Evolutionary conservation across 2,888 invertebrate species (phyloP).

Genomic region (Caenorhabditis afra): DNA sequence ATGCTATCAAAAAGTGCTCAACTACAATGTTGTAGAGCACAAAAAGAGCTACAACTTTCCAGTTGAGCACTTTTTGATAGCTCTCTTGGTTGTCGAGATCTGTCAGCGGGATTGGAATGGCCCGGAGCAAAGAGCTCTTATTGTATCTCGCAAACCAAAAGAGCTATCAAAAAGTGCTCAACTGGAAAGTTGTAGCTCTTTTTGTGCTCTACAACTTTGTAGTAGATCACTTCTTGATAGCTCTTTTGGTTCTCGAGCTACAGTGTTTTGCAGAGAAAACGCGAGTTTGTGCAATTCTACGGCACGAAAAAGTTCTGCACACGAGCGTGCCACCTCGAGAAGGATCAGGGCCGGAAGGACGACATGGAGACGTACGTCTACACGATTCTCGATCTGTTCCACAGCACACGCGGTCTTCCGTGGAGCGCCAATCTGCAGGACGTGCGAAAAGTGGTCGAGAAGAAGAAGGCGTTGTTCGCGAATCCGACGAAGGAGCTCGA

Average conservation of each 20-base stretch:
- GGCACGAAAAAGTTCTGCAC: conserved; percentile 55
- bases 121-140: too few relatives aligned
- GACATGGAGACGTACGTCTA: conserved; percentile 59
- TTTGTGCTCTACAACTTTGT: too few relatives aligned
- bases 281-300: conserved; percentile 47
- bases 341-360: conserved; percentile 57
- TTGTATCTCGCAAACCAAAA: too few relatives aligned
- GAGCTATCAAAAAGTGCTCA: too few relatives aligned
- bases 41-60: too few relatives aligned
- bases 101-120: too few relatives aligned
- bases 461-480: conserved; percentile 48
- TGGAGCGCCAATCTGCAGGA: conserved; percentile 33
- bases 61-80: too few relatives aligned
- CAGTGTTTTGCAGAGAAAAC: conserved; percentile 38
- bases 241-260: too few relatives aligned
- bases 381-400: conserved; percentile 49
- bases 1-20: conserved; percentile 46
- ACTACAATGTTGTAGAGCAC: too few relatives aligned
- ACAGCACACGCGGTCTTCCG: conserved; percentile 43
- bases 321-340: conserved; percentile 51
- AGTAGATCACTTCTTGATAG: too few relatives aligned
- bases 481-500: conserved; percentile 44
- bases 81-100: too few relatives aligned
- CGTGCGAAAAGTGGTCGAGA: conserved; percentile 24
- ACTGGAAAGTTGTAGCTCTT: conserved; percentile 88